Base-by-base conservation (phyloP, 2,888 invertebrate genomes). In the Torymus aiolomorphi region DNA sequence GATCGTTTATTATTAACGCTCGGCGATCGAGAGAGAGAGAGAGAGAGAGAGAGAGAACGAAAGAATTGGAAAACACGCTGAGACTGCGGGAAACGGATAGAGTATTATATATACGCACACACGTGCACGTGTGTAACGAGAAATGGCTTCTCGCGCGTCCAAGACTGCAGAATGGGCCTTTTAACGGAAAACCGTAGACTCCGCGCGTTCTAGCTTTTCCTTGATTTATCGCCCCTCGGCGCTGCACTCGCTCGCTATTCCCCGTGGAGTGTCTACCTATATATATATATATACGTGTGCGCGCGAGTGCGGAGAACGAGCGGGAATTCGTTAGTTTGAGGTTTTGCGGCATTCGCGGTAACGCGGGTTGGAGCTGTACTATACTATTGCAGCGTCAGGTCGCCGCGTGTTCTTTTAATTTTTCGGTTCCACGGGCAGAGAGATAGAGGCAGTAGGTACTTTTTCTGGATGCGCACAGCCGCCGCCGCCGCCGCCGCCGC, bases 1-100 rank as follows among this genome's bases (percentile, higher is more conserved):
- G 82, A 83, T 83, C 83, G 82, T 83, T 84, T 85, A 85, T 84
- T 85, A 85, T 83, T 83, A 85, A 84, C 83, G 84, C 83, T 83
- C 83, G 82, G 79, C 76, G 66, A 62, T 12, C 42, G 42, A 42
- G 42, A 5, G 1, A 42, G 42, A 42, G 42, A 0, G 8, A 42
- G 8, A 10, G 42, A 42, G 8, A 42, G 42, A 31, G 8, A 8
- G 1, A 10, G 42, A 42, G 8, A 5, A 10, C 5, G 42, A 42
- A 42, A 42, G 42, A 42, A 42, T 42, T 42, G 8, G 8, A 42
- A 8, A 42, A 42, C 42, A 42, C 8, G 42, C 42, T 42, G 42
- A 42, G 42, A 42, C 1, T 42, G 42, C 42, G 8, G 42, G 8
- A 42, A 42, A 42, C n/a, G 8, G 42, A 31, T 8, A 42, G 4